Evolutionary conservation across 2,113 vertebrate species (phyloP), one percentile per base, ranked within the genome.

Genomic region (Archocentrus centrarchus): DNA sequence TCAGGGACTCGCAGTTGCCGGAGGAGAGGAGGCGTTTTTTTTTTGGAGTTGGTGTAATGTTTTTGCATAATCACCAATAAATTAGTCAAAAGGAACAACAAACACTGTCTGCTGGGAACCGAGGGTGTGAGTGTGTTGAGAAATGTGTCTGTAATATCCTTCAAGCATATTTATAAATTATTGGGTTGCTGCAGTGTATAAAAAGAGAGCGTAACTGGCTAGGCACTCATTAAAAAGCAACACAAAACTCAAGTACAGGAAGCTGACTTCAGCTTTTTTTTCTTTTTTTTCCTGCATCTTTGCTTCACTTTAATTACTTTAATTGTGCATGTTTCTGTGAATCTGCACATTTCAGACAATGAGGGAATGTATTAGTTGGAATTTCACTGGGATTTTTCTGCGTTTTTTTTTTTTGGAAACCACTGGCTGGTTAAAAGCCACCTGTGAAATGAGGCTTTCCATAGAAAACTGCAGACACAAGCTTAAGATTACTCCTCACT

Each of bases 41-140:
- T 37, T 39, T 88, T 80, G 59, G 75, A 79, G 59, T 84, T 86
- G 86, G 80, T 63, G 61, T 80, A 75, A 80, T 90, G 37, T 82
- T 91, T 88, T 50, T 75, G 78, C 79, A 83, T 89, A 86, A 93
- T 90, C 80, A 88, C 83, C 85, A 80, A 86, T 83, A 82, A 85
- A 88, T 88, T 88, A 90, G 77, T 77, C 39, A 70, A 86, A 76
- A 53, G 77, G 60, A 89, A 88, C 85, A 88, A 87, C 86, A 94
- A 91, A 91, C 81, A 86, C 6, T 63, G 83, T 89, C 88, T 85
- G 84, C 82, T 86, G 81, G 83, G 82, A 91, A 76, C 75, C 4
- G 63, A 77, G 68, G 82, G 75, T 84, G 82, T 50, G 57, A 37
- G 60, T 47, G 75, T 79, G 77, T 58, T 81, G 39, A 81, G 18